Conservation (phyloP, 2,113 vertebrate species). For the Cheilinus undulatus region DNA sequence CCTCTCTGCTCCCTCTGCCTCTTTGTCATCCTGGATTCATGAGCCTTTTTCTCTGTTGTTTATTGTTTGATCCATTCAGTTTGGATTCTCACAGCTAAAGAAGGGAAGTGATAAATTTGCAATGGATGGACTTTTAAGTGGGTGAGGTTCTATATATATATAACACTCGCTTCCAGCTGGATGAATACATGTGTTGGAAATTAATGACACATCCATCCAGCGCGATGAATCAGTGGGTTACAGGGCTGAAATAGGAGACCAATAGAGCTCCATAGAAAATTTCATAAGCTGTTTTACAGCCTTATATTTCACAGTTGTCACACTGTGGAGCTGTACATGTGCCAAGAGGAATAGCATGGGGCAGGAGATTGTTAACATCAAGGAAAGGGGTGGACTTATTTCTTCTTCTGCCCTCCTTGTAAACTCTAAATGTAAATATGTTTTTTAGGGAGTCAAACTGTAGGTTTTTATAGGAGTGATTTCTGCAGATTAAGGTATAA, state of each 20-base stretch:
- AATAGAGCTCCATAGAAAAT: constrained; percentile 20
- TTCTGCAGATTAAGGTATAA: neutral
- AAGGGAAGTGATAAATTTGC: constrained; percentile 16
- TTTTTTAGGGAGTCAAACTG: neutral
- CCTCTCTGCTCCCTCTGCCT: constrained; percentile 6
- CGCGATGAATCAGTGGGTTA: constrained; percentile 21
- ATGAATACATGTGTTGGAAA: constrained; percentile 35
- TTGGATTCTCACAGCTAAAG: constrained; percentile 1
- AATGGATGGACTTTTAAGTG: constrained; percentile 2
- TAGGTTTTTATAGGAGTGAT: neutral
- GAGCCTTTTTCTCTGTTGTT: constrained; percentile 4
- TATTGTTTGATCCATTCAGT: constrained; percentile 7
- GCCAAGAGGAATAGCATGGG: constrained; percentile 18
- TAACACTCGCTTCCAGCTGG: neutral
- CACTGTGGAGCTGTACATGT: constrained; percentile 9
- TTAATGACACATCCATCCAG: constrained; percentile 40
- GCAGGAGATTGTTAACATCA: constrained; percentile 3
- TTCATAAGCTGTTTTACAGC: constrained; percentile 34
- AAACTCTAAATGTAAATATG: constrained; percentile 5
- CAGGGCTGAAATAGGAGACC: constrained; percentile 19
- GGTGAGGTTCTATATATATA: constrained; percentile 19
- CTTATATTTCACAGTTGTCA: constrained; percentile 46
- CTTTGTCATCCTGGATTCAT: constrained; percentile 9
- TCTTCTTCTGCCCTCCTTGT: constrained; percentile 4
- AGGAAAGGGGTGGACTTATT: neutral